Evolutionary conservation across 2,797 vertebrate genomes (phyloP).

Genomic region (Lithobates sylvaticus): DNA sequence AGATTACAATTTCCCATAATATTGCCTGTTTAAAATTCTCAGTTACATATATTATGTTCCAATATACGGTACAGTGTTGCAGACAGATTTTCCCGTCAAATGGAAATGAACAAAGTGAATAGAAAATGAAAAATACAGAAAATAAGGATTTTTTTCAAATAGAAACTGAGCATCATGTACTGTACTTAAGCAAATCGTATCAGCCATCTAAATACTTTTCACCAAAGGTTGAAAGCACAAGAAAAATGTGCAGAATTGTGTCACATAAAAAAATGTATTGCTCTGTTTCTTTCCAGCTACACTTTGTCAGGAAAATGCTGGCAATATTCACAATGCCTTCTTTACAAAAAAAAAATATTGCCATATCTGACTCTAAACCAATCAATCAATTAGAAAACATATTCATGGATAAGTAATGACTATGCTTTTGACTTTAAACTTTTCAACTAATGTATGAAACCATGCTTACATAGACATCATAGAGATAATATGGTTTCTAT

Average conservation of each 20-base stretch:
- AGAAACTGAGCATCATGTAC: conserved; percentile 28
- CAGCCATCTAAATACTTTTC: conserved; percentile 45
- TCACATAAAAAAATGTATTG: conserved; percentile 40
- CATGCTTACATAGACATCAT: no score
- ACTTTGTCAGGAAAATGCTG: conserved; percentile 15
- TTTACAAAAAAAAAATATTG: conserved; percentile 15
- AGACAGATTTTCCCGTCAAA: not conserved
- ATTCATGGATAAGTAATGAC: not conserved
- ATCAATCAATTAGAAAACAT: not conserved
- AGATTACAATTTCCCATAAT: no score
- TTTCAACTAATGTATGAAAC: not conserved
- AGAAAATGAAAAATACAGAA: not conserved
- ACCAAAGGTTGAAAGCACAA: conserved; percentile 19
- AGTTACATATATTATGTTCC: no score
- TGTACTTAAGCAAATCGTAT: conserved; percentile 45
- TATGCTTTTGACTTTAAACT: not conserved
- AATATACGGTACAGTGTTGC: not conserved
- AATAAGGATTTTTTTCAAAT: not conserved
- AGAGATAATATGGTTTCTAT: no score
- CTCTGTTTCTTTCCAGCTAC: conserved; percentile 2
- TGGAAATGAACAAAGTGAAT: not conserved
- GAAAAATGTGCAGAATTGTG: conserved; percentile 31
- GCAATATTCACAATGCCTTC: conserved; percentile 9
- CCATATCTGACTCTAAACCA: not conserved
- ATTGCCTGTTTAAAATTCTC: no score